Evolutionary conservation across 2,113 vertebrate species (phyloP).

Genomic region (Regulus satrapa): DNA sequence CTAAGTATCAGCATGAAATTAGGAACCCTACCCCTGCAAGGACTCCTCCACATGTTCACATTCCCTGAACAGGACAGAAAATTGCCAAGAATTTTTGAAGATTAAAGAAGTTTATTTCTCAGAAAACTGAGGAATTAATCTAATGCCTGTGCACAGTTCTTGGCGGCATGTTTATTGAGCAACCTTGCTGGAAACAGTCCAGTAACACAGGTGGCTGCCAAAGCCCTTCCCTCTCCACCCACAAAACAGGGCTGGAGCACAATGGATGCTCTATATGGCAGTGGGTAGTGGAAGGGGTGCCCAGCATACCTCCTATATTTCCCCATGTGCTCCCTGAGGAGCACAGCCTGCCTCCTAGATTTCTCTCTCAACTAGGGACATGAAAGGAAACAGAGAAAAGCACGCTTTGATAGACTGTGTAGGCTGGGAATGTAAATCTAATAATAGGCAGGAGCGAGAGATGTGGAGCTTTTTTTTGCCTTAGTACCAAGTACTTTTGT

Average conservation of each 20-base stretch:
- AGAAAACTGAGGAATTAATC: not conserved
- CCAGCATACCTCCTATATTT: not conserved
- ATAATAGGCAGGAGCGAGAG: not conserved
- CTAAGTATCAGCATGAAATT: not conserved
- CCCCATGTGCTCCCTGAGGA: not conserved
- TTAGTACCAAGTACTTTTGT: not conserved
- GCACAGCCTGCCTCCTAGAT: not conserved
- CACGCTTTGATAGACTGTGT: not conserved
- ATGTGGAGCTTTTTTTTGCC: not conserved
- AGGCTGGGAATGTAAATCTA: not conserved
- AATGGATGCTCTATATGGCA: not conserved
- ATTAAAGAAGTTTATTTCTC: not conserved
- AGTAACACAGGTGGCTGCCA: not conserved
- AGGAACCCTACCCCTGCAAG: not conserved
- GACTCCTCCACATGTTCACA: not conserved
- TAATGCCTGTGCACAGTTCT: not conserved
- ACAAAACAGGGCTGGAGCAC: not conserved
- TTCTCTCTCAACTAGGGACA: not conserved
- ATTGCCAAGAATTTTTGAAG: not conserved
- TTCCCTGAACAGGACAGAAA: not conserved
- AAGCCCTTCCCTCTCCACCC: not conserved
- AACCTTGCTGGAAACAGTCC: not conserved
- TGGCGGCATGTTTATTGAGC: not conserved
- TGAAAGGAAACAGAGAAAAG: not conserved
- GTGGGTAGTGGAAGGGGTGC: not conserved